phyloP scores from a whole-genome alignment of 2,113 vertebrate species.

The Suricata suricatta region DNA sequence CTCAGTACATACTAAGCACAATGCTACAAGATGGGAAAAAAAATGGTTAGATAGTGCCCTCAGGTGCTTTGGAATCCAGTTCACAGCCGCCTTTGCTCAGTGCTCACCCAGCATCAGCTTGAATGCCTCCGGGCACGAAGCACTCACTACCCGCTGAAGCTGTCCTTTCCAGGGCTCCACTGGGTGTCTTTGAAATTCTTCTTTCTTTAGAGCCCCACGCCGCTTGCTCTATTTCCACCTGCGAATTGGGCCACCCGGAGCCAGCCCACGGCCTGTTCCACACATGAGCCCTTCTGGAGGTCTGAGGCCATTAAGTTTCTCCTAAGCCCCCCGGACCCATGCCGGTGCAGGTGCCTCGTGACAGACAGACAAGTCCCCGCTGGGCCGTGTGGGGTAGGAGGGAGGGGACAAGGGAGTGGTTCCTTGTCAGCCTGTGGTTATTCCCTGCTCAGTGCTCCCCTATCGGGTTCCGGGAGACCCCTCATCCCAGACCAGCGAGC shows the following conservation, averaged over 20 bases:
- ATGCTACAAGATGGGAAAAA: background rate
- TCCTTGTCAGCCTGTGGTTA: background rate
- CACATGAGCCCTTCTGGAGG: background rate
- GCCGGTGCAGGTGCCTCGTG: background rate
- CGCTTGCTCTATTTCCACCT: background rate
- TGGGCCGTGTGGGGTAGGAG: background rate
- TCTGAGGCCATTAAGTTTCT: background rate
- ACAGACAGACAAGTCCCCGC: background rate
- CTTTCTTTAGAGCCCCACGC: background rate
- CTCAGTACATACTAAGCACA: background rate
- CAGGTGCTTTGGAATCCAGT: background rate
- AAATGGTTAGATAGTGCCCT: accelerated
- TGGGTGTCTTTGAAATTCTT: background rate
- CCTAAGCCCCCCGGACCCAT: accelerated
- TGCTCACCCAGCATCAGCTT: background rate
- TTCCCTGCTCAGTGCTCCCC: background rate
- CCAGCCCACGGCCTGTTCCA: background rate
- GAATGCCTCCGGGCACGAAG: background rate
- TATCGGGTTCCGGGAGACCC: conserved; percentile 57
- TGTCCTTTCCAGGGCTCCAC: background rate
- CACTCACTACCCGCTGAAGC: background rate
- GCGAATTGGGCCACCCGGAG: accelerated
- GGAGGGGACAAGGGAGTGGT: background rate
- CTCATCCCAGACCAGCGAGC: conserved; percentile 53
- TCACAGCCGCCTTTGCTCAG: background rate